Conservation (phyloP, 2,797 vertebrate genomes). For the Adrianichthys oophorus region DNA sequence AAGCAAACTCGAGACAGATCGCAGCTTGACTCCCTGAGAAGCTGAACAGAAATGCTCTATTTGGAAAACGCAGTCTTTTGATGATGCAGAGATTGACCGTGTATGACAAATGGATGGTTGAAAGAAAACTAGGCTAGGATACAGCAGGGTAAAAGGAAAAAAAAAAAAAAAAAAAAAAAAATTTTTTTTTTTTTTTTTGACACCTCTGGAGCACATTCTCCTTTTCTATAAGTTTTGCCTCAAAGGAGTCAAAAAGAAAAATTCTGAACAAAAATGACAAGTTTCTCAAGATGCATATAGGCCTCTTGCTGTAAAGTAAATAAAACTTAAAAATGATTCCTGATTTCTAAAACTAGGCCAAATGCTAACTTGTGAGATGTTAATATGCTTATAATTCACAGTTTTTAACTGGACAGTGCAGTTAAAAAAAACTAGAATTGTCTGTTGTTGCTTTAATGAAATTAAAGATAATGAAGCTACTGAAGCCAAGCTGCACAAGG, state of each 20-base stretch:
- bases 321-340: background rate
- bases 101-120: slow-evolving; percentile 59
- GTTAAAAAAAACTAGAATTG: background rate
- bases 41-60: slow-evolving; percentile 45
- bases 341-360: background rate
- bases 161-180: slow-evolving; percentile 3
- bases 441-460: slow-evolving; percentile 1
- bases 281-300: slow-evolving; percentile 12
- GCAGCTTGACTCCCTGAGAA: slow-evolving; percentile 34
- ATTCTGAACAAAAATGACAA: slow-evolving; percentile 11
- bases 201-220: slow-evolving; percentile 21
- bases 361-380: too few species aligned
- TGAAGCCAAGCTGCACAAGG: slow-evolving; percentile 6
- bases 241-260: slow-evolving; percentile 11
- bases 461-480: slow-evolving; percentile 13
- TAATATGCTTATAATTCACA: background rate
- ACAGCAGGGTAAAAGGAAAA: slow-evolving; percentile 14
- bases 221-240: slow-evolving; percentile 7
- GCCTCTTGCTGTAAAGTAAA: background rate
- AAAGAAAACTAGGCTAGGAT: slow-evolving; percentile 46
- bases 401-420: background rate
- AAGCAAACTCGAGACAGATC: slow-evolving; percentile 26
- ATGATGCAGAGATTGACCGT: slow-evolving; percentile 49
- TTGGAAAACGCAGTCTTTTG: slow-evolving; percentile 68
- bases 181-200: background rate